Evolutionary conservation across 1,140 invertebrate species (phyloP).

Genomic region (Pseudachorutes palmiensis): DNA sequence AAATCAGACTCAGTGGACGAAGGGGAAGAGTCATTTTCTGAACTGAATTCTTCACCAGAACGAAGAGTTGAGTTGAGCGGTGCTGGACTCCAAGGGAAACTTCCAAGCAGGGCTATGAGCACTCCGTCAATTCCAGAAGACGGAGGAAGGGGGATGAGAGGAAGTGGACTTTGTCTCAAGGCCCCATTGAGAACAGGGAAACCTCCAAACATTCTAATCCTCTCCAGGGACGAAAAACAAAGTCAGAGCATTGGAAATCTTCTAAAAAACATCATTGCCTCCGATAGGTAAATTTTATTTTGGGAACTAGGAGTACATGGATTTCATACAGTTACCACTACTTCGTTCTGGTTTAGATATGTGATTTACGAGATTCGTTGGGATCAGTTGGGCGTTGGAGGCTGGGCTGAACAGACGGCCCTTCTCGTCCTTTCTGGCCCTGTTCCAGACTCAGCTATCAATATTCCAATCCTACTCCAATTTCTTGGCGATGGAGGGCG

Average conservation of each 20-base stretch:
- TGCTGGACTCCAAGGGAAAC: too few relatives aligned
- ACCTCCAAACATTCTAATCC: slow-evolving; percentile 35
- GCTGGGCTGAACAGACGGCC: slow-evolving; percentile 37
- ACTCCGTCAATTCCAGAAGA: slow-evolving; percentile 9
- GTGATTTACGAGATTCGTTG: slow-evolving; percentile 38
- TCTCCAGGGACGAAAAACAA: slow-evolving; percentile 25
- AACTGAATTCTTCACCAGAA: too few relatives aligned
- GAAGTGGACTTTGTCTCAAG: background rate
- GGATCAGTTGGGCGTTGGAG: slow-evolving; percentile 33
- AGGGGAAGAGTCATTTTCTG: slow-evolving; percentile 1
- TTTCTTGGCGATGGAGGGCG: slow-evolving; percentile 36
- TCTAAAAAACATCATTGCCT: slow-evolving; percentile 27
- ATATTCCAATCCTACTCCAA: slow-evolving; percentile 27
- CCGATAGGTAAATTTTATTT: slow-evolving; percentile 30
- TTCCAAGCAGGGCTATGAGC: too few relatives aligned
- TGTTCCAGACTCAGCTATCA: slow-evolving; percentile 17
- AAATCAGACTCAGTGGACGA: slow-evolving; percentile 33
- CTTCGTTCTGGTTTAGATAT: slow-evolving; percentile 19
- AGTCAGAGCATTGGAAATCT: slow-evolving; percentile 22
- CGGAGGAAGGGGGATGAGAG: background rate
- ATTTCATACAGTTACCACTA: background rate
- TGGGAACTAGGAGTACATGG: background rate
- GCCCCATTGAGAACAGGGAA: slow-evolving; percentile 22
- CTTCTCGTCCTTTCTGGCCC: slow-evolving; percentile 30
- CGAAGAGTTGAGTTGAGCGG: too few relatives aligned